These are phyloP conservation scores for Dipodomys stephensi DNA, from an alignment of 2,113 vertebrate genomes.

Conservation along the genomic window DNA sequence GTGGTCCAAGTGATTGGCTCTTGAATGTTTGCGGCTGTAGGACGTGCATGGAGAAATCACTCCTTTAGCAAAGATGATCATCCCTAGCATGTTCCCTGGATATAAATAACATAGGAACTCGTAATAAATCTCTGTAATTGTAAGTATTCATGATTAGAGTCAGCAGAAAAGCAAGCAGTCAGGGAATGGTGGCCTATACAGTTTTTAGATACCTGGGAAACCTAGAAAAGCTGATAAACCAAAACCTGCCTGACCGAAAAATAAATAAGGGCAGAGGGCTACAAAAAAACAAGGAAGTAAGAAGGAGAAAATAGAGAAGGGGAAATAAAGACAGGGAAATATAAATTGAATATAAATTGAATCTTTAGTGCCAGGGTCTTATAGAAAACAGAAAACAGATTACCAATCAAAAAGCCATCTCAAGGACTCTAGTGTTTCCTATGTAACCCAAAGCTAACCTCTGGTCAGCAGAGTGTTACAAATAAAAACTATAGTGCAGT, in stretches of 20 bases:
- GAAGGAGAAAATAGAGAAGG: no score
- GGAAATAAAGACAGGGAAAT: no score
- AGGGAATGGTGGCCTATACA: not conserved
- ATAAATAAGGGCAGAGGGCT: no score
- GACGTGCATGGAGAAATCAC: not conserved
- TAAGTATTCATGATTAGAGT: not conserved
- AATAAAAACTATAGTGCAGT: not conserved
- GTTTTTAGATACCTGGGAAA: not conserved
- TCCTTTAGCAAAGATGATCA: not conserved
- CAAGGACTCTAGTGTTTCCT: no score
- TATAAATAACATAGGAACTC: not conserved
- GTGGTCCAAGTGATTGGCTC: not conserved
- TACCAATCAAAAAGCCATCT: no score
- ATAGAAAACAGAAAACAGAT: no score
- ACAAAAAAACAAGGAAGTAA: no score
- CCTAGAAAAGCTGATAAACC: not conserved
- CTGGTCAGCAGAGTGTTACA: not conserved
- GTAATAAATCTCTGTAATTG: not conserved
- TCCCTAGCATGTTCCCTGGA: not conserved
- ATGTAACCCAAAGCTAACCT: not conserved
- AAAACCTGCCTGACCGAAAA: no score
- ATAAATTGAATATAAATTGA: no score
- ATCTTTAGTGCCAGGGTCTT: no score
- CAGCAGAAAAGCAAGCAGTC: not conserved
- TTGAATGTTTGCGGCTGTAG: not conserved